Base-by-base conservation (phyloP, 2,797 vertebrate genomes). In the Amniataba percoides region DNA sequence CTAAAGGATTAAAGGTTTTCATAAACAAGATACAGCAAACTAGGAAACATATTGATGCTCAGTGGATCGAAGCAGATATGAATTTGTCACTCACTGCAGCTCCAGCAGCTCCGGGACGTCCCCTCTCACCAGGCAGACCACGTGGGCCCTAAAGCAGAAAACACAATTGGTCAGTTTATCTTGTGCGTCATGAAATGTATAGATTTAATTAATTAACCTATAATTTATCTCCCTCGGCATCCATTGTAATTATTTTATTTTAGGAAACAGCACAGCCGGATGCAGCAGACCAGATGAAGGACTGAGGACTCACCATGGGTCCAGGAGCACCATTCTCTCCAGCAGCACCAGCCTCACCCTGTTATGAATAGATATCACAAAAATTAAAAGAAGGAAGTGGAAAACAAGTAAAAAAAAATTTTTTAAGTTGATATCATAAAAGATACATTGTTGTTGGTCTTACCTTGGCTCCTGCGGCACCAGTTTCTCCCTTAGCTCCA, bases 101-200 rank as follows among this genome's bases (percentile, higher is more conserved):
- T 14, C 98, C 98, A 16, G 97, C 89, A 52, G 97, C 91, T 79
- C 98, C 98, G 0, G 97, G 92, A 42, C 98, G 97, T 83, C 98
- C 98, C 92, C 98, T 96, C 95, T 99, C 98, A 75, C 98, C 98
- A 7, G 98, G 97, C 78, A 99, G 95, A 90, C 98, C 98, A 0
- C 98, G 97, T 77, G 98, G 97, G 66, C 98, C 98, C 98, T 99
- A 57, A 2, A 27, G 25, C 71, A 82, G 55, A 75, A 58, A 16
- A 83, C 1, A 55, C 6, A 43, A 21, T 25, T 11, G 1, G 36
- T 80, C 18, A 81, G 25, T 36, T 43, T n/a, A 25, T 53, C n/a
- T 42, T 15, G 3, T 56, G 58, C 10, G 58, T 25, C 15, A 43
- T 64, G 1, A 58, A 39, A 60, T n/a, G 42, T 2, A 3, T 3